Conservation (phyloP, 2,888 invertebrate species). For the Barypeithes pellucidus region DNA sequence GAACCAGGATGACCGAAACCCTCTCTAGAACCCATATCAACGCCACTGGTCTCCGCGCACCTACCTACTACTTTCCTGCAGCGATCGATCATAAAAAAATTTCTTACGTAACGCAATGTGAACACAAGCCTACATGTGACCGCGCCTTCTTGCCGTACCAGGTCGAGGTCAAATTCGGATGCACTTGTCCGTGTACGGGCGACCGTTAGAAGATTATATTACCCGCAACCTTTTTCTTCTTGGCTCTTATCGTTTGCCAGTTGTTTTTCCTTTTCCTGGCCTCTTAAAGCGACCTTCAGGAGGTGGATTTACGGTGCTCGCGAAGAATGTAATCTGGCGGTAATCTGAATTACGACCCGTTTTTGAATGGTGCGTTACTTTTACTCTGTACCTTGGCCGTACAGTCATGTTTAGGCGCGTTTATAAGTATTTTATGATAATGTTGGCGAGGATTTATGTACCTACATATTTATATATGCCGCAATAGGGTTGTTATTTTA, state of each 20-base stretch:
- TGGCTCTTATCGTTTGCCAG: slow-evolving; percentile 17
- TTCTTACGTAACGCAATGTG: slow-evolving; percentile 24
- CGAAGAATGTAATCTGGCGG: slow-evolving; percentile 21
- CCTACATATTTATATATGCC: too few species aligned
- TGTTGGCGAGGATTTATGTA: not conserved
- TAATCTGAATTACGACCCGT: slow-evolving; percentile 21
- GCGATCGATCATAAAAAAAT: slow-evolving; percentile 13
- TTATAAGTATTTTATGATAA: not conserved
- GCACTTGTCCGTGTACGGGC: slow-evolving; percentile 32
- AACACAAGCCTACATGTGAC: slow-evolving; percentile 28
- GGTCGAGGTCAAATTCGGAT: slow-evolving; percentile 35
- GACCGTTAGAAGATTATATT: slow-evolving; percentile 37
- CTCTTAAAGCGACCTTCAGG: slow-evolving; percentile 20
- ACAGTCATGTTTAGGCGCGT: not conserved
- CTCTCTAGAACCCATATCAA: too few species aligned
- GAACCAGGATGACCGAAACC: too few species aligned
- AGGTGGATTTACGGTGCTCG: slow-evolving; percentile 10
- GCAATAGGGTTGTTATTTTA: too few species aligned
- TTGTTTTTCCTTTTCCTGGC: slow-evolving; percentile 20
- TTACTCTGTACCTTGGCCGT: not conserved
- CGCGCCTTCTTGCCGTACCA: slow-evolving; percentile 35
- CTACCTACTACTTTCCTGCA: slow-evolving; percentile 26
- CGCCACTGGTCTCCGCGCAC: not conserved
- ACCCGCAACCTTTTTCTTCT: slow-evolving; percentile 27
- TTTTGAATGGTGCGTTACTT: slow-evolving; percentile 21